phyloP scores from a whole-genome alignment of 2,797 vertebrate species.

The Clarias pachynema region DNA sequence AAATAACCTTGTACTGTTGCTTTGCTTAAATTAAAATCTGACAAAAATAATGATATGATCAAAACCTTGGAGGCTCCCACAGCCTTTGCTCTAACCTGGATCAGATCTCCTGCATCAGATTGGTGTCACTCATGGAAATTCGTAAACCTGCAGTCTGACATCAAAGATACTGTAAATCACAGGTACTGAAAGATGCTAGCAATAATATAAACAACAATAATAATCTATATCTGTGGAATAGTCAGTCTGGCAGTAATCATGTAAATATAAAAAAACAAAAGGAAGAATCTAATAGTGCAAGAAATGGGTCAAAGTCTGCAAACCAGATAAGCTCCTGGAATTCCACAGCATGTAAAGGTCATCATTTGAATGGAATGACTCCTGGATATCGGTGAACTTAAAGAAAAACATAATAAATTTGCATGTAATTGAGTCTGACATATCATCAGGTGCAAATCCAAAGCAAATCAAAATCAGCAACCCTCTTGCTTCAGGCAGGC shows the following conservation, averaged over 20 bases:
- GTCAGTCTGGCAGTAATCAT: slow-evolving; percentile 66
- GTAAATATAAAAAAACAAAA: slow-evolving; percentile 54
- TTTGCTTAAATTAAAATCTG: slow-evolving; percentile 58
- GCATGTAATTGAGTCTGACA: slow-evolving; percentile 13
- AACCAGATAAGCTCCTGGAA: slow-evolving; percentile 49
- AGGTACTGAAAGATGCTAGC: slow-evolving; percentile 41
- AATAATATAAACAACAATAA: slow-evolving; percentile 9
- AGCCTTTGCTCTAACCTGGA: slow-evolving; percentile 51
- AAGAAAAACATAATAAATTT: slow-evolving; percentile 17
- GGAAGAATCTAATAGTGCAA: slow-evolving; percentile 4
- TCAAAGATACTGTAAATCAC: slow-evolving; percentile 54
- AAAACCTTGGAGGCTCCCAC: slow-evolving; percentile 68
- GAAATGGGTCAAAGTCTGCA: slow-evolving; percentile 25
- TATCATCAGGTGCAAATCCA: slow-evolving; percentile 50
- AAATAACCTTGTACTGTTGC: slow-evolving; percentile 48
- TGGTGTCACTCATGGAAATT: slow-evolving; percentile 71
- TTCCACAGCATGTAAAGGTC: slow-evolving; percentile 48
- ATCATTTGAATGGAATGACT: slow-evolving; percentile 63
- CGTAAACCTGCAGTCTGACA: slow-evolving; percentile 60
- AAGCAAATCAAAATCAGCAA: slow-evolving; percentile 36
- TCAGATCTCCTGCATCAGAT: slow-evolving; percentile 36
- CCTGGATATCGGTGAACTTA: slow-evolving; percentile 63
- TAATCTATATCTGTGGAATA: slow-evolving; percentile 15
- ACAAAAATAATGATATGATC: slow-evolving; percentile 64
- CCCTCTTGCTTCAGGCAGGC: slow-evolving; percentile 21